Conservation (phyloP, 2,113 vertebrate species). For the Neofelis nebulosa region DNA sequence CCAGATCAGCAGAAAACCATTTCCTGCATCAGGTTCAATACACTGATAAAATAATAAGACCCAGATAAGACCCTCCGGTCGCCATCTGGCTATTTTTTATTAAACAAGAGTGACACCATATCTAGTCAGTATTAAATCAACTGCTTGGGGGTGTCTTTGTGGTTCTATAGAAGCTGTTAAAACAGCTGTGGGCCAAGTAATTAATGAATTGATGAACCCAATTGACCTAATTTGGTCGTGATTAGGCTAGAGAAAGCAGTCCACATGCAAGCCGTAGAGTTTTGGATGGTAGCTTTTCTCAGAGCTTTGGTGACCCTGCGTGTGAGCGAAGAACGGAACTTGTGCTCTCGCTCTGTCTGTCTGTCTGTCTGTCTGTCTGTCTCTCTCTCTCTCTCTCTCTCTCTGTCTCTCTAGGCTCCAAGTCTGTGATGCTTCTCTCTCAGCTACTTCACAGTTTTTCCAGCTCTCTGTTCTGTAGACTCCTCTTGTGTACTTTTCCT, state of each 20-base stretch:
- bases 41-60: slow-evolving; percentile 26
- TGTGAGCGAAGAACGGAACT: not conserved
- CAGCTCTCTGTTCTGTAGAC: not conserved
- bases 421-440: not conserved
- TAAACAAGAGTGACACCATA: not conserved
- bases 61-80: not conserved
- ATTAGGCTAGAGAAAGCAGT: not conserved
- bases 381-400: too few species aligned
- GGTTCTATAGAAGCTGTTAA: slow-evolving; percentile 12
- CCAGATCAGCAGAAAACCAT: not conserved
- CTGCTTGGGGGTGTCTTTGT: slow-evolving; percentile 25
- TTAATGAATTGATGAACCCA: slow-evolving; percentile 50
- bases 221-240: slow-evolving; percentile 26
- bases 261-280: not conserved
- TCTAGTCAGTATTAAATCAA: not conserved
- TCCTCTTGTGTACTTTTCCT: not conserved
- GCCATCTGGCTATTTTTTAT: not conserved
- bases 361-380: not conserved
- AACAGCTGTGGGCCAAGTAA: slow-evolving; percentile 31
- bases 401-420: not conserved
- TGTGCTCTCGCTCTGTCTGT: not conserved
- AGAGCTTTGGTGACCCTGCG: not conserved
- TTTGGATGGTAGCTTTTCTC: not conserved
- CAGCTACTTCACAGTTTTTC: not conserved
- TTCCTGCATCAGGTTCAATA: not conserved